These are phyloP conservation scores for Anastrepha ludens DNA, from an alignment of 1,140 invertebrate species.

Conservation along the genomic window DNA sequence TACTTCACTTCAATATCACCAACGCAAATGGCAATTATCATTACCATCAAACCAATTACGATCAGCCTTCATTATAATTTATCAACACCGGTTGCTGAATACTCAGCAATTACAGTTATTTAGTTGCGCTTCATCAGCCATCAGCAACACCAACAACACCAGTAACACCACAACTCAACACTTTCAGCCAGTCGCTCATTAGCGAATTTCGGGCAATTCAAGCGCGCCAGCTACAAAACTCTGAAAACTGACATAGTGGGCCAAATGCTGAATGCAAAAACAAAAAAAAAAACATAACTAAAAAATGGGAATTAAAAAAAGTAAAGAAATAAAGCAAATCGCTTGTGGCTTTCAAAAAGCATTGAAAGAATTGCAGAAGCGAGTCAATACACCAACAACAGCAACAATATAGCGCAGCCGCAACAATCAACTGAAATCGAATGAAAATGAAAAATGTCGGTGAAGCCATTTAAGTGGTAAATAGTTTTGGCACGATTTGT, in stretches of 20 bases:
- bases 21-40: constrained; percentile 31
- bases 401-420: neutral
- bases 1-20: neutral
- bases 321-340: constrained; percentile 46
- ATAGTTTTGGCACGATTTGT: constrained; percentile 62
- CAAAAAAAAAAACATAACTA: neutral
- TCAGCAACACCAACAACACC: neutral
- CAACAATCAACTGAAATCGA: constrained; percentile 30
- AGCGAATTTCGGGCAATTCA: constrained; percentile 41
- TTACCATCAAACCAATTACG: constrained; percentile 43
- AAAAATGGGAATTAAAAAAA: constrained; percentile 23
- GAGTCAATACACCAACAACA: neutral
- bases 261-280: constrained; percentile 21
- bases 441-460: constrained; percentile 60
- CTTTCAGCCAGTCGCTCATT: constrained; percentile 56
- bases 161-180: constrained; percentile 58
- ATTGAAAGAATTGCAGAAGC: constrained; percentile 17
- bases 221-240: neutral
- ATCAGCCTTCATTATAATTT: constrained; percentile 61
- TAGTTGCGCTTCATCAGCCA: neutral
- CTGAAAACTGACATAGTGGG: neutral
- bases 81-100: constrained; percentile 60
- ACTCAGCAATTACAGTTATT: constrained; percentile 36
- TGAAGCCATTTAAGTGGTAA: constrained; percentile 60
- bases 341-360: neutral